phyloP scores from a whole-genome alignment of 2,888 invertebrate genomes.

The Camponotus fellah region DNA sequence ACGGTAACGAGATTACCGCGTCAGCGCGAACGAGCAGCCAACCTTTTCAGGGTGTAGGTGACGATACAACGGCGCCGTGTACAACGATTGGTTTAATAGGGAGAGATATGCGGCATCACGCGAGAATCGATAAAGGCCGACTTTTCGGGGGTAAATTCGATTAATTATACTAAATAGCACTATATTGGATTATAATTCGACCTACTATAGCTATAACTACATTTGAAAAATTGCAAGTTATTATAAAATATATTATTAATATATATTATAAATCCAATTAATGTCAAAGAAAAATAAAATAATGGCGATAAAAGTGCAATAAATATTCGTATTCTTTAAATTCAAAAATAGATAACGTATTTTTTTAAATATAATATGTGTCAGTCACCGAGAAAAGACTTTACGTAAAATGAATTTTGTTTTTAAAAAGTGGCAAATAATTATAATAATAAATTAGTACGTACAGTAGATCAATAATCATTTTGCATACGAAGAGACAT shows the following conservation, averaged over 20 bases:
- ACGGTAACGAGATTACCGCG: constrained; percentile 75
- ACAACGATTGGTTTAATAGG: constrained; percentile 63
- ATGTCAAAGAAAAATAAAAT: neutral
- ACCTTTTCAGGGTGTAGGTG: constrained; percentile 64
- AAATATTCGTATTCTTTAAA: neutral
- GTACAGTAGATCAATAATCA: neutral
- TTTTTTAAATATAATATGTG: neutral
- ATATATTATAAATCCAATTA: neutral
- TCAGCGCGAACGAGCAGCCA: constrained; percentile 66
- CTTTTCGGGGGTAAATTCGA: neutral
- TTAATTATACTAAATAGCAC: neutral
- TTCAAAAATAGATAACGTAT: neutral
- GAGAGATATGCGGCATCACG: neutral
- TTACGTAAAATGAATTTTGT: neutral
- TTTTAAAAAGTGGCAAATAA: neutral
- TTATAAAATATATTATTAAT: neutral
- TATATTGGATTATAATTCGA: neutral
- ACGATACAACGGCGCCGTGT: constrained; percentile 56
- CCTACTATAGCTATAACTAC: too few species aligned
- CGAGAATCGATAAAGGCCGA: constrained; percentile 38
- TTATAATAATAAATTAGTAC: neutral
- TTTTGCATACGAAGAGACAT: neutral
- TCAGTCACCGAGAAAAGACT: neutral
- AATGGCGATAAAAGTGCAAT: neutral
- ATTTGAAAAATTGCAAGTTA: neutral